A percentile compares a stretch with the other conserved stretches of the same genome.
Conservation (phyloP, 1,140 invertebrate genomes). For the Phortica variegata region DNA sequence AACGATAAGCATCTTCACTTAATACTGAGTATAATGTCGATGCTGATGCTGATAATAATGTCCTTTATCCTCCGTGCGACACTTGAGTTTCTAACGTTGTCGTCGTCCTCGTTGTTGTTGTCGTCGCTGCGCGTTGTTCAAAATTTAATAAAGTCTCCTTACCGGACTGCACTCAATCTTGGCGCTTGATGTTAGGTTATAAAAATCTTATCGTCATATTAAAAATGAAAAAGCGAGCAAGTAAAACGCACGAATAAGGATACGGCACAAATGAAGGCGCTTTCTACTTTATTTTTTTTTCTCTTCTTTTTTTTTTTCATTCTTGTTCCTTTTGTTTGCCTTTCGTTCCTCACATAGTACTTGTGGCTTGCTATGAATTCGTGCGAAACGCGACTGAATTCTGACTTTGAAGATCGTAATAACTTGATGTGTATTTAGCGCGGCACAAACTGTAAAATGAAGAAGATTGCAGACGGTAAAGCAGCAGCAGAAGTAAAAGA, state of each 20-base stretch:
- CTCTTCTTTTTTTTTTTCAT: no score
- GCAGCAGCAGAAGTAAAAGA: no score
- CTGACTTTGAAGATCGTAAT: slow-evolving; percentile 12
- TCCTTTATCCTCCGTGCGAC: slow-evolving; percentile 29
- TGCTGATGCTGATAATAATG: slow-evolving; percentile 46
- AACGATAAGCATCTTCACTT: slow-evolving; percentile 46
- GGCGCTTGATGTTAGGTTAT: slow-evolving; percentile 19
- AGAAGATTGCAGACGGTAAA: no score
- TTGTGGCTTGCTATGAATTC: no score
- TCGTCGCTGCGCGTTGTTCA: background rate
- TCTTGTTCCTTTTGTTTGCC: no score
- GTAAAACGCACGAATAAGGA: background rate
- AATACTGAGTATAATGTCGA: slow-evolving; percentile 50
- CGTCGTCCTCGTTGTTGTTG: slow-evolving; percentile 9
- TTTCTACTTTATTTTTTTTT: slow-evolving; percentile 7
- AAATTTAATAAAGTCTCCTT: slow-evolving; percentile 42
- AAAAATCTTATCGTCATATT: slow-evolving; percentile 16
- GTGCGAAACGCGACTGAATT: no score
- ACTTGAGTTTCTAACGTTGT: slow-evolving; percentile 10
- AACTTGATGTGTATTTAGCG: no score
- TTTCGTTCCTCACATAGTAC: no score
- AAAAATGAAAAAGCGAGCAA: slow-evolving; percentile 6
- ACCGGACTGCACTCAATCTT: background rate
- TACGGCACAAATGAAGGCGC: no score
- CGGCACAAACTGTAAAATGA: no score